phyloP scores from a whole-genome alignment of 2,797 vertebrate species.

The Macrochelys suwanniensis region DNA sequence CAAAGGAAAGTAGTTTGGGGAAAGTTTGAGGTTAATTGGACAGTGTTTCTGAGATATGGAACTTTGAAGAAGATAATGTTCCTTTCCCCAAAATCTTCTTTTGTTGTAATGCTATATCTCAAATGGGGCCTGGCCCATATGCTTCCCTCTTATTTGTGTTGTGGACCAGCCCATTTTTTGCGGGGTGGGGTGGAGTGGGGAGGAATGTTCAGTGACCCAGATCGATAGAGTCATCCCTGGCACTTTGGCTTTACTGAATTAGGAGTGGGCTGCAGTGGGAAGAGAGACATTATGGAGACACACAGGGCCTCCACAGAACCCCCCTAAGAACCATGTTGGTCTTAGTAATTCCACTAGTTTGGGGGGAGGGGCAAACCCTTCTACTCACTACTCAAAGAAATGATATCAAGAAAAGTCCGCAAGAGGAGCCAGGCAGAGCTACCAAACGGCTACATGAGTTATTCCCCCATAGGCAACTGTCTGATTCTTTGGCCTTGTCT shows the following conservation, averaged over 20 bases:
- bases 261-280: neutral
- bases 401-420: neutral
- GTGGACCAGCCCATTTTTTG: neutral
- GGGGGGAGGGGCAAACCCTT: neutral
- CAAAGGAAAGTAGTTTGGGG: neutral
- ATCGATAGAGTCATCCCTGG: neutral
- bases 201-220: neutral
- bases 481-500: neutral
- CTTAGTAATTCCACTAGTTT: neutral
- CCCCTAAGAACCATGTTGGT: neutral
- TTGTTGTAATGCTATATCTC: neutral
- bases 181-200: neutral
- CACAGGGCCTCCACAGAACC: neutral
- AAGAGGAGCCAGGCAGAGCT: neutral
- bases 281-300: neutral
- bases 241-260: neutral
- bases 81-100: neutral
- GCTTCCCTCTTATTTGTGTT: neutral
- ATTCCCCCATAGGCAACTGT: neutral
- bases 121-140: neutral
- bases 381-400: neutral
- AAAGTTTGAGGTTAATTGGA: slow-evolving; percentile 14
- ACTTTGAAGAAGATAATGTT: neutral
- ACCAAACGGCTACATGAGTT: neutral
- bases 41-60: neutral